Evolutionary conservation across 2,888 invertebrate genomes (phyloP).

Genomic region (Timandra comae): DNA sequence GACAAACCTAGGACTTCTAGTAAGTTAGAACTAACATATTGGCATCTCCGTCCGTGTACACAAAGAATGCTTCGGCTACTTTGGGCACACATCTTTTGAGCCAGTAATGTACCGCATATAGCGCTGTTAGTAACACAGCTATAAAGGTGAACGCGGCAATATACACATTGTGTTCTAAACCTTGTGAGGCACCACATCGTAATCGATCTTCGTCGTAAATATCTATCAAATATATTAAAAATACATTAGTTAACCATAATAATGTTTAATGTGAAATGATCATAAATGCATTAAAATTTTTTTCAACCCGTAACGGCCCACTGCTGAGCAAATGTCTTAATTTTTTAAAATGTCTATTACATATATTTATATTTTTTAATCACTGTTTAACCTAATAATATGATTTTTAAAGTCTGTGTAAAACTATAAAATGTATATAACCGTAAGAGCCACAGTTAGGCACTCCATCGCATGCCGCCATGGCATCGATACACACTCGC

Average conservation of each 20-base stretch:
- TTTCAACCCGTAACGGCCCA: too few species aligned
- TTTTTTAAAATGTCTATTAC: neutral
- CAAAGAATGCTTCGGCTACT: conserved; percentile 64
- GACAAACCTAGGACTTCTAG: neutral
- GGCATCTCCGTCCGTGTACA: conserved; percentile 56
- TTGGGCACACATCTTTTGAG: conserved; percentile 57
- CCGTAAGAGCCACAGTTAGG: conserved; percentile 64
- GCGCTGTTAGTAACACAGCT: conserved; percentile 43
- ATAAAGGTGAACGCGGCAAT: conserved; percentile 54
- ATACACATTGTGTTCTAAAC: conserved; percentile 45
- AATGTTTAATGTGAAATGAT: too few species aligned
- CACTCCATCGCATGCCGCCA: conserved; percentile 57
- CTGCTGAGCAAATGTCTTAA: too few species aligned
- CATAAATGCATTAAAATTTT: neutral
- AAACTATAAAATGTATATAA: conserved; percentile 12
- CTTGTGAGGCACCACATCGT: conserved; percentile 36
- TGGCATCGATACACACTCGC: conserved; percentile 55
- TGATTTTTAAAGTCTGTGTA: too few species aligned
- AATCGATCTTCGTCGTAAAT: conserved; percentile 63
- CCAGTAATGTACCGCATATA: conserved; percentile 61
- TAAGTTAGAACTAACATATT: conserved; percentile 41
- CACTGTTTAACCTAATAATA: too few species aligned
- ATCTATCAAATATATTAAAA: too few species aligned
- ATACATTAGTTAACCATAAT: too few species aligned
- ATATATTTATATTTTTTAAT: too few species aligned